Evolutionary conservation across 1,140 invertebrate genomes (phyloP).

Genomic region (Chionoecetes opilio): DNA sequence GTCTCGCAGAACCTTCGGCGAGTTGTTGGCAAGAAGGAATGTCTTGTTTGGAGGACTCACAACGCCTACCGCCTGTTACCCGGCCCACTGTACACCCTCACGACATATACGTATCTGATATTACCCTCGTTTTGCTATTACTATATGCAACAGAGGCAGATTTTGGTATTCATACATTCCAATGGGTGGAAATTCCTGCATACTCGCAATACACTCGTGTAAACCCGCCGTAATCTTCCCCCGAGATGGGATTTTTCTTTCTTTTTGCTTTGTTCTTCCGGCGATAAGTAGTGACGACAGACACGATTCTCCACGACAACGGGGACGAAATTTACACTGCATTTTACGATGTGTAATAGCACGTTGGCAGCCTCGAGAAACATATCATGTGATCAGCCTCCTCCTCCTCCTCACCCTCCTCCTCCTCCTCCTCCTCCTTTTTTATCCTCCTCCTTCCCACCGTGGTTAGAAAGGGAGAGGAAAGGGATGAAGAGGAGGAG

Average conservation of each 20-base stretch:
- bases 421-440: not conserved
- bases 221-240: not conserved
- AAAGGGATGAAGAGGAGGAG: not conserved
- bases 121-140: no score
- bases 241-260: not conserved
- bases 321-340: constrained; percentile 62
- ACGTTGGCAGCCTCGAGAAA: constrained; percentile 59
- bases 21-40: not conserved
- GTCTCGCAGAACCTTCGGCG: not conserved
- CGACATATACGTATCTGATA: no score
- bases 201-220: not conserved
- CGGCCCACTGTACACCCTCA: no score
- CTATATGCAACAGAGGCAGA: not conserved
- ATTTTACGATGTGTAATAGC: constrained; percentile 72
- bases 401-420: constrained; percentile 1
- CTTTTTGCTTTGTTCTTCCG: constrained; percentile 6
- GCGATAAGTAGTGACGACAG: constrained; percentile 65
- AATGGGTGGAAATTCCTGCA: not conserved
- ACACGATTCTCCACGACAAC: constrained; percentile 48
- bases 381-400: constrained; percentile 64
- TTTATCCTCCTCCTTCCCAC: not conserved
- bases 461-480: not conserved
- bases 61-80: not conserved
- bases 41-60: not conserved
- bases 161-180: not conserved